These are phyloP conservation scores for Chloebia gouldiae DNA, from an alignment of 2,113 vertebrate species.

Conservation along the genomic window DNA sequence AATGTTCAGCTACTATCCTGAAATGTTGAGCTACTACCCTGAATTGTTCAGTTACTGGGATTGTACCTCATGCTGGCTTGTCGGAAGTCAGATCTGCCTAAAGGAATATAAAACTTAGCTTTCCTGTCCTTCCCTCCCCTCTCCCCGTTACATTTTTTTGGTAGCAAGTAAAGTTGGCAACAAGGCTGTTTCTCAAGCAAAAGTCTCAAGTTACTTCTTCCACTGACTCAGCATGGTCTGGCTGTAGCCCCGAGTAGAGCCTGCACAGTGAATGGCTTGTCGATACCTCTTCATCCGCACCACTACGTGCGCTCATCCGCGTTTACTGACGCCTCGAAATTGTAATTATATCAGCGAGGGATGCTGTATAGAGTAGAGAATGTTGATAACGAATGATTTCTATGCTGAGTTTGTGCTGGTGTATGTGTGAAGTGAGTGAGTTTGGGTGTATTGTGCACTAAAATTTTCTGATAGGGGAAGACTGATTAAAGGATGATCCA, in stretches of 20 bases:
- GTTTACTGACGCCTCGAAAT: conserved; percentile 64
- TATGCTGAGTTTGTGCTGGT: conserved; percentile 77
- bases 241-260: conserved; percentile 73
- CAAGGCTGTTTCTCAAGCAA: conserved; percentile 65
- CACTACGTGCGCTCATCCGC: conserved; percentile 62
- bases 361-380: conserved; percentile 87
- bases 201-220: conserved; percentile 65
- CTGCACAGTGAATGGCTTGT: conserved; percentile 78
- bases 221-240: conserved; percentile 75
- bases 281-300: conserved; percentile 78
- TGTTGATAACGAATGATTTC: conserved; percentile 75
- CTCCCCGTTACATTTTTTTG: background rate
- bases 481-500: conserved; percentile 78
- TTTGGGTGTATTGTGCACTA: conserved; percentile 83
- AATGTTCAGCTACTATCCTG: conserved; percentile 66
- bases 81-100: conserved; percentile 72
- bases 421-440: conserved; percentile 92
- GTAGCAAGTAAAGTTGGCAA: conserved; percentile 67
- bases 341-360: conserved; percentile 74
- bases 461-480: conserved; percentile 85
- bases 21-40: conserved; percentile 16
- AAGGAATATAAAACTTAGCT: conserved; percentile 63
- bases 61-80: conserved; percentile 72
- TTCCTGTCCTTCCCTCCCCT: conserved; percentile 19
- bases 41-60: conserved; percentile 71